Conservation (phyloP, 1,140 invertebrate genomes). For the Bacillus rossius region DNA sequence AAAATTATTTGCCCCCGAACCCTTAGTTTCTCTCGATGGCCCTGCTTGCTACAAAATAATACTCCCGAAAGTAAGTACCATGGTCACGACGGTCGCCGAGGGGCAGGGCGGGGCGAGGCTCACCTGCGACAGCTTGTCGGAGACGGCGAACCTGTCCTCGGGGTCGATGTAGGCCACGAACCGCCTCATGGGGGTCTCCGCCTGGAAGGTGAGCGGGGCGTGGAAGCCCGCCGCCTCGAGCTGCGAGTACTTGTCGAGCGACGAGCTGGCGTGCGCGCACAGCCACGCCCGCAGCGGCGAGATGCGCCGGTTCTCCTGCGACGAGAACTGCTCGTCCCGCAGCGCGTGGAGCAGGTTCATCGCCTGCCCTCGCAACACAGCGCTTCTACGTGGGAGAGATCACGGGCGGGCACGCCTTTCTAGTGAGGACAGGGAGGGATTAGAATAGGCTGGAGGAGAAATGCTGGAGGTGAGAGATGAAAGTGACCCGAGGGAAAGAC, state of each 20-base stretch:
- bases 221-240: constrained; percentile 61
- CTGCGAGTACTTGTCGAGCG: constrained; percentile 76
- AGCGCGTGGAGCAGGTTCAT: constrained; percentile 89
- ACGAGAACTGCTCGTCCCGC: constrained; percentile 68
- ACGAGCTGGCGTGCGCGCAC: constrained; percentile 75
- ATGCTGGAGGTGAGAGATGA: no score
- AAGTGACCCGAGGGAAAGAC: background rate
- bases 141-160: constrained; percentile 79
- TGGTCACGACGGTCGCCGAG: no score
- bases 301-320: constrained; percentile 67
- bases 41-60: no score
- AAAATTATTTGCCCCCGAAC: no score
- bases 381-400: no score
- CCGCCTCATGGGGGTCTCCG: constrained; percentile 75
- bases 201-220: constrained; percentile 76
- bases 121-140: constrained; percentile 92
- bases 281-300: constrained; percentile 90
- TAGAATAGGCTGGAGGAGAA: no score
- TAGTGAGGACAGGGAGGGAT: no score
- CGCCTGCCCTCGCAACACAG: constrained; percentile 47
- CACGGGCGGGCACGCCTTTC: no score
- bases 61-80: no score
- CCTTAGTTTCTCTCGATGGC: no score
- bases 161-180: constrained; percentile 94
- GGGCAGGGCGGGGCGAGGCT: background rate